These are phyloP conservation scores for Syrphus vitripennis DNA, from an alignment of 2,888 invertebrate genomes.

Conservation along the genomic window DNA sequence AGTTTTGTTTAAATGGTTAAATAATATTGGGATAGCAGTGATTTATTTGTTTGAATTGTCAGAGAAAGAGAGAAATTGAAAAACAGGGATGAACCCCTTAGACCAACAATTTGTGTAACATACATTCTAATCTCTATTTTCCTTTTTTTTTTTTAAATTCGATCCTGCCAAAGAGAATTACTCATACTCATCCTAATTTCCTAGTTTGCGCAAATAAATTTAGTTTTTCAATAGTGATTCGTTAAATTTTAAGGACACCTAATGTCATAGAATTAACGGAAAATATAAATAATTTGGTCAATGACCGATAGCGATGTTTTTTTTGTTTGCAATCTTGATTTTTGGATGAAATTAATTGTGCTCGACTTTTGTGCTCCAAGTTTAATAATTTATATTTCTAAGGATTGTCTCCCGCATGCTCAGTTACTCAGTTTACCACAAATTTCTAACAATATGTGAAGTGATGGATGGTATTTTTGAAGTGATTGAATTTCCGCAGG, in stretches of 20 bases:
- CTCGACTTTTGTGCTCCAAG: no score
- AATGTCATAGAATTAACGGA: background rate
- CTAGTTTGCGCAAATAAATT: background rate
- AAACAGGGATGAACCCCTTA: background rate
- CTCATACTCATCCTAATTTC: background rate
- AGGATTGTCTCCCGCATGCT: background rate
- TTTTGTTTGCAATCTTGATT: no score
- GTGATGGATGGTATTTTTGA: background rate
- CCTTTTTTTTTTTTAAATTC: no score
- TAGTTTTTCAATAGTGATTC: background rate
- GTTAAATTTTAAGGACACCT: no score
- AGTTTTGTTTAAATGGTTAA: conserved; percentile 11
- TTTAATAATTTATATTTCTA: no score
- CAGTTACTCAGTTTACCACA: background rate
- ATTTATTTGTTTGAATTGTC: background rate
- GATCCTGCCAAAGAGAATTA: background rate
- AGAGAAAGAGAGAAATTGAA: background rate
- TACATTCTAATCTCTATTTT: background rate
- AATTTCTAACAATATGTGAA: background rate
- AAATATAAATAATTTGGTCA: no score
- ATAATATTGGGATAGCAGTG: background rate
- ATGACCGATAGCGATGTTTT: no score
- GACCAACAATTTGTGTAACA: background rate
- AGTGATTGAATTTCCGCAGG: background rate
- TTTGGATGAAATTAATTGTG: no score